Evolutionary conservation across 2,888 invertebrate genomes (phyloP), one percentile per base, ranked within the genome.

Genomic region (Drosophila nr. fundita): DNA sequence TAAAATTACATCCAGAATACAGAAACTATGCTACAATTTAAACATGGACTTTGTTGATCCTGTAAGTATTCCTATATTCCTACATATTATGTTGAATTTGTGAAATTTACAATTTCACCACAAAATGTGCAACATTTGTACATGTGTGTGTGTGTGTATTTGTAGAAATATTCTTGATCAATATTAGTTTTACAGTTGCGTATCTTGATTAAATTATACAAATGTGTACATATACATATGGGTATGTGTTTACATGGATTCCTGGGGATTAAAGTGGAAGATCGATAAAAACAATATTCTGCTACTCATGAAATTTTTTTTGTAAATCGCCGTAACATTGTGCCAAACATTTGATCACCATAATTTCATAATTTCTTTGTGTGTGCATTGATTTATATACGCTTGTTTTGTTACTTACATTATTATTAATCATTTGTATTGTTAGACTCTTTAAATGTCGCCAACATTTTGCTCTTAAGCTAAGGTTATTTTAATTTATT

Each of bases 21-120:
- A 97, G 89, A 99, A 99, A 92, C 94, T 99, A 66, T 99, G 99
- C 91, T 99, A 99, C 94, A 98, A 98, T 29, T 94, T 99, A 59
- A 97, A 99, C 92, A 97, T 96, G 96, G 98, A 99, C 78, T 99
- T 97, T 94, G 96, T 99, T 30, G 99, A 99, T 92, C 99, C 99
- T 36, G 98, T 98, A 95, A 95, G 96, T 61, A 34, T 13, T 38
- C 52, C 36, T 29, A n/a, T 27, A 55, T 21, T 36, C 10, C 24
- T 18, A 18, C 11, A 27, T 13, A 4, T 38, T 27, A 2, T 10
- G 10, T 0, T 32, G 32, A 32, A 32, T 10, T 10, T 32, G 32
- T 32, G 32, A 32, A 10, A 32, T 10, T 4, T 32, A 10, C 10
- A 32, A 55, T 38, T 55, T 55, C 55, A 10, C 21, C 40, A 57